Evolutionary conservation across 2,797 vertebrate genomes (phyloP), one percentile per base, ranked within the genome.

Genomic region (Schizopygopsis malacanthus): DNA sequence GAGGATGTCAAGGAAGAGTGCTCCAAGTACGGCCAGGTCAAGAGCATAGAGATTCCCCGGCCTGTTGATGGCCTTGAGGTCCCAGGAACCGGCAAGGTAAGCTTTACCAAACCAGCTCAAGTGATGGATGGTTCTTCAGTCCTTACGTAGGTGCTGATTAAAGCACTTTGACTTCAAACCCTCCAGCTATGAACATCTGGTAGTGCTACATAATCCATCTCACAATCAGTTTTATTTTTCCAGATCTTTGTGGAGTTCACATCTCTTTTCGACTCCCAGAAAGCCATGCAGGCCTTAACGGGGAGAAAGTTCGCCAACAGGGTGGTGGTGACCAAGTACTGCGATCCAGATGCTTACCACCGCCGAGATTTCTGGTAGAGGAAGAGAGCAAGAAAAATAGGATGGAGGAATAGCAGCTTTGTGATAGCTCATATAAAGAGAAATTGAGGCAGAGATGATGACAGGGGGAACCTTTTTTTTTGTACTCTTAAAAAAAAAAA

Each of bases 241-340:
- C 90, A 98, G 97, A 98, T 98, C 89, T 98, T 98, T 81, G 97
- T 98, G 95, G 97, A 98, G 94, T 98, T 98, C 95, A 97, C 95
- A 79, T 96, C 97, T 0, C 95, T 98, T 86, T 98, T 96, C 39
- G 97, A 98, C 95, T 97, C 97, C 94, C 97, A 98, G 96, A 98
- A 98, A 94, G 97, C 97, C 93, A 98, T 98, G 97, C 97, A 98
- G 94, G 96, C 96, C 83, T 95, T 98, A 88, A 98, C 97, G 0
- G 97, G 97, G 81, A 96, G 97, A 93, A 98, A 98, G 94, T 98
- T 98, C 91, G 97, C 97, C 90, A 98, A 98, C 95, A 95, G 97
- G 91, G 97, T 98, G 93, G 97, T 98, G 89, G 97, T 98, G 94
- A 98, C 97, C 90, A 98, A 98, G 91, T 98, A 98, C 95, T 98